Evolutionary conservation across 2,888 invertebrate genomes (phyloP).

Genomic region (Pristionchus exspectatus): DNA sequence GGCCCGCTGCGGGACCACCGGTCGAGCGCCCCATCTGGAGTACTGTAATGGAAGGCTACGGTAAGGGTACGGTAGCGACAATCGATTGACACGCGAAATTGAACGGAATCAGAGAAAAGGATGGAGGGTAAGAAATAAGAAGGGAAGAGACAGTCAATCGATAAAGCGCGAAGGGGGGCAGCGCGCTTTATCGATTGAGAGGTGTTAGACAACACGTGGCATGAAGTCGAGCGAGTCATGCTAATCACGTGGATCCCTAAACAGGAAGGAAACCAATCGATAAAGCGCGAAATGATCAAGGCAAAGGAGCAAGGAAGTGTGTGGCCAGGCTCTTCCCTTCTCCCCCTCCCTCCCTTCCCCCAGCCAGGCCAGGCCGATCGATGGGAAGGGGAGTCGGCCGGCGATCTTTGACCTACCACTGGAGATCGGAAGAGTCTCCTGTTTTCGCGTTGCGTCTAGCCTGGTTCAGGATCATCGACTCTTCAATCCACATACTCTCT

Average conservation of each 20-base stretch:
- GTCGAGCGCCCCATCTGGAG: neutral
- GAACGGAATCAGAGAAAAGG: neutral
- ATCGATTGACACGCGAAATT: neutral
- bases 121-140: neutral
- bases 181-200: neutral
- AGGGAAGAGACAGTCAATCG: neutral
- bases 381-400: neutral
- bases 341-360: neutral
- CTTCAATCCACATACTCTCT: too few relatives aligned
- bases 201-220: too few relatives aligned
- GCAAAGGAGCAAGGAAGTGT: neutral
- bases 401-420: neutral
- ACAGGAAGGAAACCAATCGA: neutral
- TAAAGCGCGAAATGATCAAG: neutral
- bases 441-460: neutral
- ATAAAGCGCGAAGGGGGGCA: neutral
- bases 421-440: neutral
- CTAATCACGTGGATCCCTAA: neutral
- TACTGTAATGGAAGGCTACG: neutral
- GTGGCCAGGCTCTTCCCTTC: neutral
- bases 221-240: too few relatives aligned
- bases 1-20: neutral
- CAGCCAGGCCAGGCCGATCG: neutral
- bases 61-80: neutral
- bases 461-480: neutral